Evolutionary conservation across 1,140 invertebrate genomes (phyloP), one percentile per base, ranked within the genome.

Genomic region (Listronotus bonariensis): DNA sequence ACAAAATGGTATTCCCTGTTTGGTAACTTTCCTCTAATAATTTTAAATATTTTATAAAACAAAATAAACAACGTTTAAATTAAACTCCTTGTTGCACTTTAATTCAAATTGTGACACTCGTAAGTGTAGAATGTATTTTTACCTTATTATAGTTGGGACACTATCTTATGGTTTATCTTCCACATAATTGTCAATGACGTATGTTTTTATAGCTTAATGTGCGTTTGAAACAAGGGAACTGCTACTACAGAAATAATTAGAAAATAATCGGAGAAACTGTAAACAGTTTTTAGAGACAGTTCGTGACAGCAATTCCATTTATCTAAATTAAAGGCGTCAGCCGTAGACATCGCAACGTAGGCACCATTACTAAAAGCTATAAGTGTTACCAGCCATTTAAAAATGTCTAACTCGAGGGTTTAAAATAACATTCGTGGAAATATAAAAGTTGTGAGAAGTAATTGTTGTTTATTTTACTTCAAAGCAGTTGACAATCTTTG

Each of bases 261-360:
- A 60, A 66, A 69, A 68, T 68, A 72, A 72, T 65, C 65, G 67
- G 55, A 38, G 61, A 57, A 67, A 69, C 70, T 57, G 68, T 70
- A 72, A 70, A 72, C 71, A 72, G 53, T 72, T 70, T 68, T 72
- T 61, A 52, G 58, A 53, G 65, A 51, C 58, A 45, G 17, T 53
- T 56, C 65, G 54, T 70, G 71, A 72, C 71, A 70, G 67, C 60
- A 46, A 65, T 69, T 67, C 69, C 68, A 72, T 72, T 72, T 70
- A 70, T 72, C 71, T 72, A 72, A 72, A 72, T 72, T 72, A 72
- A 68, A 72, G 61, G 68, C 68, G 70, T 70, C 68, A 65, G 57
- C 56, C 63, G 65, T 65, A 62, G 59, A 58, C 58, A 48, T 53
- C 36, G 48, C 54, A 54, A 41, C 55, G 40, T 45, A n/a, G 55